Evolutionary conservation across 2,888 invertebrate genomes (phyloP), one percentile per base, ranked within the genome.

Genomic region (Neoitamus cyanurus): DNA sequence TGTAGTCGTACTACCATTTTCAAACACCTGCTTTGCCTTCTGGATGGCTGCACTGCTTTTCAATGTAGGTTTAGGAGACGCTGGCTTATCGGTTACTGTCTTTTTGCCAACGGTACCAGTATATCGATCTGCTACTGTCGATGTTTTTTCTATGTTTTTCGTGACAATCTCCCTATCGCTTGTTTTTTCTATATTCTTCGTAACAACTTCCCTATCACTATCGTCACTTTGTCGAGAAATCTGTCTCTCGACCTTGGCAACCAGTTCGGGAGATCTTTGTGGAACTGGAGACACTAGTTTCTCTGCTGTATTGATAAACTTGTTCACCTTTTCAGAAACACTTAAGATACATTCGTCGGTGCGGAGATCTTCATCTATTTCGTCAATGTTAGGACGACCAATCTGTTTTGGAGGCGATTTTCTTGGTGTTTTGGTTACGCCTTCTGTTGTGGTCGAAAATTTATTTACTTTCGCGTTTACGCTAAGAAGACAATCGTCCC

Each of bases 11-110:
- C 28, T 37, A 7, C 92, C 91, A 36, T 86, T 89, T 91, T 95
- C 95, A 90, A 95, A 95, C 46, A 95, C 89, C 58, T 93, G 94
- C 90, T 95, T 95, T 0, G 95, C 95, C 90, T 94, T 94, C 78
- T 94, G 93, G 0, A 95, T 94, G n/a, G 94, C 94, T 87, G 94
- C 94, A 72, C 93, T 93, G 87, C 93, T 93, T 75, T 93, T 92
- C 31, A 93, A 88, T 25, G 91, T 90, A 7, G 86, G 86, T n/a
- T 86, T 83, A 1, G 84, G 69, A 28, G 82, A 82, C 3, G 75
- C 6, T 58, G 69, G 82, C 28, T 86, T 86, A 20, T 70, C 78
- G 13, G 78, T 82, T 7, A 25, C 25, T 25, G 58, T 58, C 30
- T 83, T 20, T 20, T 69, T 83, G 7, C 72, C 77, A 73, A 85